phyloP scores from a whole-genome alignment of 2,797 vertebrate genomes.

The Centroberyx gerrardi region DNA sequence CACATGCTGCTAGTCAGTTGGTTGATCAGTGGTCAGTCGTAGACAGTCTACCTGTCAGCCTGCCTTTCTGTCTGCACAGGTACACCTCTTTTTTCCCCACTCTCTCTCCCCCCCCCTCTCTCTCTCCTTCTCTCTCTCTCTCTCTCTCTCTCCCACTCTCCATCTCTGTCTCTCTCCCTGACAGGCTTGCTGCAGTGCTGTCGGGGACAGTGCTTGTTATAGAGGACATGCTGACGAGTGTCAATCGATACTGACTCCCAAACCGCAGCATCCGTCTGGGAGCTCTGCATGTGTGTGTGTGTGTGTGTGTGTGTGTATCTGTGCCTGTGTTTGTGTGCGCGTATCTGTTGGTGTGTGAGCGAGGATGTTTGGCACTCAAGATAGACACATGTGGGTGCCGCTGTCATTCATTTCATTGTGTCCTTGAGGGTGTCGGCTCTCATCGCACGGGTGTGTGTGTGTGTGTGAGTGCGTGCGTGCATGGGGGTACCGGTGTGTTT shows the following conservation, averaged over 20 bases:
- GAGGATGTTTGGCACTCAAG: slow-evolving; percentile 52
- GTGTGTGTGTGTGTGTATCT: slow-evolving; percentile 1
- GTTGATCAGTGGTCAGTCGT: slow-evolving; percentile 32
- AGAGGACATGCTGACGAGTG: slow-evolving; percentile 83
- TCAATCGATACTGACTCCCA: slow-evolving; percentile 75
- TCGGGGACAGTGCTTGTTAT: slow-evolving; percentile 80
- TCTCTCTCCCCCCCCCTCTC: neutral
- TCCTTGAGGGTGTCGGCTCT: slow-evolving; percentile 71
- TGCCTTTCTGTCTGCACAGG: slow-evolving; percentile 29
- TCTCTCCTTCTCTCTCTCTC: neutral
- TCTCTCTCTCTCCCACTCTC: slow-evolving; percentile 11
- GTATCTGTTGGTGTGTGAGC: slow-evolving; percentile 43
- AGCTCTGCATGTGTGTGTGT: slow-evolving; percentile 30
- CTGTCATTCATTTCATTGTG: slow-evolving; percentile 69
- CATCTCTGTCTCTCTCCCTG: slow-evolving; percentile 37
- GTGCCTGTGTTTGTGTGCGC: slow-evolving; percentile 6
- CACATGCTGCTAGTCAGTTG: neutral
- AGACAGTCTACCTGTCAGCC: slow-evolving; percentile 25
- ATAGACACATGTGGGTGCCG: slow-evolving; percentile 52
- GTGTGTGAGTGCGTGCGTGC: slow-evolving; percentile 16
- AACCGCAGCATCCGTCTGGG: slow-evolving; percentile 68
- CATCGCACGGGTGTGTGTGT: slow-evolving; percentile 23
- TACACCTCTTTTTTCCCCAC: neutral
- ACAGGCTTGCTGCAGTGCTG: slow-evolving; percentile 76
- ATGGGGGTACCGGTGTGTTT: neutral